Percentiles rank a stretch among this genome's conserved stretches.
Conservation (phyloP, 2,797 vertebrate genomes). For the Phoebastria nigripes region DNA sequence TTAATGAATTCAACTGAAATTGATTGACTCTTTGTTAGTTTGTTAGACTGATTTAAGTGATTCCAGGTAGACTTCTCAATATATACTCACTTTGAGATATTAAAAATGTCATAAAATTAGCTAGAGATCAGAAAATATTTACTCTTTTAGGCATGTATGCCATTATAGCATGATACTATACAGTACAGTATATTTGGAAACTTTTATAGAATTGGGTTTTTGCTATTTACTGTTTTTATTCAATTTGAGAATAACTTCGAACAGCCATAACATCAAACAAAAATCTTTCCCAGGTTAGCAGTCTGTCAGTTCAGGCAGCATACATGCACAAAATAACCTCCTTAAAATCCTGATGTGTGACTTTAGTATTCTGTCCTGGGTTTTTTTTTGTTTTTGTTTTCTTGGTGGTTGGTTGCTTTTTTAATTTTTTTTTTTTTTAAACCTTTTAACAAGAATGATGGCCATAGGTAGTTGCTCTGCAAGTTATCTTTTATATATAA, state of each 20-base stretch:
- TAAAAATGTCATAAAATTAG: not conserved
- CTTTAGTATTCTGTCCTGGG: not conserved
- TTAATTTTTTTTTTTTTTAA: not conserved
- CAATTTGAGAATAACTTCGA: not conserved
- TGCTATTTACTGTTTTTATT: not conserved
- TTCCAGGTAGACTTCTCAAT: not conserved
- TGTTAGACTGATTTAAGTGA: not conserved
- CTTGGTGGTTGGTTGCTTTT: not conserved
- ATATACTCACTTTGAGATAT: not conserved
- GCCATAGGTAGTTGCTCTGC: not conserved
- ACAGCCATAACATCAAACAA: not conserved
- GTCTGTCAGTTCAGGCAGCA: not conserved
- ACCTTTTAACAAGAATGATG: not conserved
- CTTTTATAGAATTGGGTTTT: not conserved
- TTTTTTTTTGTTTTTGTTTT: not conserved
- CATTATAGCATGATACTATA: not conserved
- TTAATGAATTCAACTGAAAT: not conserved
- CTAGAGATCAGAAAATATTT: not conserved
- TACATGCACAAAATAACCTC: not conserved
- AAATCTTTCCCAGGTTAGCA: not conserved
- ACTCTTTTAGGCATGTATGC: not conserved
- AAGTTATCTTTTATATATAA: not conserved
- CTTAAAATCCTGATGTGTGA: not conserved
- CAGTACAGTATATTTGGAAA: not conserved
- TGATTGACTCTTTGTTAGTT: not conserved